These are phyloP conservation scores for Meteorus sp. DNA, from an alignment of 1,140 invertebrate genomes.

Conservation along the genomic window DNA sequence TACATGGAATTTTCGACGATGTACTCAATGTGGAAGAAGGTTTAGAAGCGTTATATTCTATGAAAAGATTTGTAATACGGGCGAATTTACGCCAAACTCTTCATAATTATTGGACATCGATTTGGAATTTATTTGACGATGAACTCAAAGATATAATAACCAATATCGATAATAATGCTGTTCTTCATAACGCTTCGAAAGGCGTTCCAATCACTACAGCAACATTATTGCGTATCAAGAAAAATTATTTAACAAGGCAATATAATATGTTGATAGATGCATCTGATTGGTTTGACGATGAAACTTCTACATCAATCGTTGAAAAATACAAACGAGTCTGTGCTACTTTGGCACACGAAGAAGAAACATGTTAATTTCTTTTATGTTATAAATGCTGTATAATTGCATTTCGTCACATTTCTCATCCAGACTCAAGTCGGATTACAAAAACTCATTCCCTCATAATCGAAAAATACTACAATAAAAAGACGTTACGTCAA, in stretches of 20 bases:
- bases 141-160: constrained; percentile 60
- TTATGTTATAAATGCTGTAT: too few relatives aligned
- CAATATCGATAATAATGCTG: not conserved
- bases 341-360: constrained; percentile 25
- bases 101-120: constrained; percentile 66
- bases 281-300: constrained; percentile 48
- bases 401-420: too few relatives aligned
- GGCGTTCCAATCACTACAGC: constrained; percentile 69
- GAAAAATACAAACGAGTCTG: constrained; percentile 35
- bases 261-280: constrained; percentile 40
- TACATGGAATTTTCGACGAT: constrained; percentile 69
- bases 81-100: constrained; percentile 66
- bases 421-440: too few relatives aligned
- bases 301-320: constrained; percentile 32
- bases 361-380: too few relatives aligned
- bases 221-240: constrained; percentile 64
- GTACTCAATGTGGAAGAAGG: constrained; percentile 74
- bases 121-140: constrained; percentile 74
- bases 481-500: too few relatives aligned
- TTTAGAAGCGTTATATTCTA: constrained; percentile 68
- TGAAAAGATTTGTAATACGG: constrained; percentile 71
- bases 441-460: too few relatives aligned
- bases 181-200: constrained; percentile 64
- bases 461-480: too few relatives aligned
- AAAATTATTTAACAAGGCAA: constrained; percentile 63